Conservation (phyloP, 2,797 vertebrate species). For the Coracias cyanogaster region DNA sequence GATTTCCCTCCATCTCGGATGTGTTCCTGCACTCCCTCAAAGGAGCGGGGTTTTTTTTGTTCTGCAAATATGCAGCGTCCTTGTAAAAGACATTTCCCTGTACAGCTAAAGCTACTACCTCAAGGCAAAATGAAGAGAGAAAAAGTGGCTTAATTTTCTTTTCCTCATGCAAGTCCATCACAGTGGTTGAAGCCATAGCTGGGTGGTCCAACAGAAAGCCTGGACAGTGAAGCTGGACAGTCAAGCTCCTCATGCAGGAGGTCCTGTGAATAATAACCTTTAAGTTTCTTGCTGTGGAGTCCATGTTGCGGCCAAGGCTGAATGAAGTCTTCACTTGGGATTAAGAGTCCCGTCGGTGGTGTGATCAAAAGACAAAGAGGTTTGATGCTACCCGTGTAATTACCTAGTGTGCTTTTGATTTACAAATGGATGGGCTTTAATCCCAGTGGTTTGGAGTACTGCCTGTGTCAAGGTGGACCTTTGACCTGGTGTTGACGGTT, state of each 20-base stretch:
- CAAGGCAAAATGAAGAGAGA: neutral
- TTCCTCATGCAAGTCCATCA: fast-evolving
- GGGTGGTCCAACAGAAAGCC: neutral
- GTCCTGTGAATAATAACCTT: neutral
- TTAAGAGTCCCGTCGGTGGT: fast-evolving
- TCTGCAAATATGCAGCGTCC: neutral
- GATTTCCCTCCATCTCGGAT: neutral
- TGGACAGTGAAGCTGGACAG: neutral
- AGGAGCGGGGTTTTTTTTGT: neutral
- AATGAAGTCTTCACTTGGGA: neutral
- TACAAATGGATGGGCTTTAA: neutral
- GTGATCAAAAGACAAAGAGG: neutral
- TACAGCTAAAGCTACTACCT: neutral
- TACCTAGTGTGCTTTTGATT: neutral
- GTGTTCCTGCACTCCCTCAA: neutral
- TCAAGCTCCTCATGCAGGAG: neutral
- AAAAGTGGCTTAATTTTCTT: neutral
- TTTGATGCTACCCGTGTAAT: neutral
- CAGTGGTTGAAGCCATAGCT: neutral
- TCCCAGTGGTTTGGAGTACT: neutral
- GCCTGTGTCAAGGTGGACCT: neutral
- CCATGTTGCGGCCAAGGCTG: neutral
- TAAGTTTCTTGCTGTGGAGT: neutral
- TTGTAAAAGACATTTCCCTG: neutral
- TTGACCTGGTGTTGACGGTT: neutral